Base-by-base conservation (phyloP, 2,888 invertebrate species). In the Falcaria lacertinaria region DNA sequence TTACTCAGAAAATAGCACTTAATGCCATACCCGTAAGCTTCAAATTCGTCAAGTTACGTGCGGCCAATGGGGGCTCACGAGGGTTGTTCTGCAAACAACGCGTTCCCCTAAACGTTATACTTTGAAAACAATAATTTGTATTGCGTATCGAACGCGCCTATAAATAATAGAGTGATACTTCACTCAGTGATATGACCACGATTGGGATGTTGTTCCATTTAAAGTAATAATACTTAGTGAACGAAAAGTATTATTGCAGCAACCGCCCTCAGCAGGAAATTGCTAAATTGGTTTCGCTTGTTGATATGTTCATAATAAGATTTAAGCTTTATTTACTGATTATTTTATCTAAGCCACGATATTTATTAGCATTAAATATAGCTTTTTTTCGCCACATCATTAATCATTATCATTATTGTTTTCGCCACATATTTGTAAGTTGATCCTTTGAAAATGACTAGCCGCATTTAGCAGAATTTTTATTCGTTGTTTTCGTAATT, bases 61-160 rank as follows among this genome's bases (percentile, higher is more conserved):
- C 37, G 48, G 49, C 54, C 55, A 57, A 50, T 59, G 74, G 70
- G 71, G 62, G 62, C 68, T 74, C 78, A 78, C 48, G 74, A 83
- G 89, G 89, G 89, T 85, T 82, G 82, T 74, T 85, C 71, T 65
- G 77, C 85, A 88, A 89, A 89, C 89, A 88, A 74, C 74, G 74
- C 67, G 77, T 79, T 82, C 87, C 89, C 89, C 87, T 87, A 86
- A 88, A 87, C 86, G 87, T 86, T 88, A 89, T 89, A 89, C 89
- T 89, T 89, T 88, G 89, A 89, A 88, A 89, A 89, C 88, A 89
- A 89, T 88, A 88, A 89, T 89, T 89, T 88, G 88, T 89, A 88
- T 89, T 88, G 87, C 89, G 89, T 89, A 89, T 88, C 88, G 89
- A 88, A 89, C 86, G 86, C 80, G 79, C 80, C 80, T 67, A 88